Base-by-base conservation (phyloP, 53 echinoderm and acorn worm genomes). In the Echinarachnius parma region DNA sequence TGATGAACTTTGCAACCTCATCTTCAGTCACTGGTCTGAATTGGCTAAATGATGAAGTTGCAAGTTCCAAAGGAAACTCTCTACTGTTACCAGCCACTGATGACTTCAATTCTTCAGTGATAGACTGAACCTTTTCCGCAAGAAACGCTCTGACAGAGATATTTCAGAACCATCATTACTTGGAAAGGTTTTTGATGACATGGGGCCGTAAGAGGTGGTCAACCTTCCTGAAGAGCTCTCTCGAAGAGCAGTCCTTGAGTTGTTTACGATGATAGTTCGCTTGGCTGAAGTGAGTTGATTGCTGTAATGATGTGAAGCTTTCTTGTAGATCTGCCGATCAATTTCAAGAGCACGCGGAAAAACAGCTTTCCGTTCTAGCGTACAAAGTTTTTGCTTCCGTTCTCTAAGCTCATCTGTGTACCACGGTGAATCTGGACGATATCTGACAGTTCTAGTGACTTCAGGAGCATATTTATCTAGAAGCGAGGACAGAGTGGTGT, bases 261-360 rank as follows among this genome's bases (percentile, higher is more conserved):
- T n/a, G n/a, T n/a, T n/a, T n/a, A n/a, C n/a, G n/a, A n/a, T n/a
- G n/a, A n/a, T n/a, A n/a, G 22, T 62, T 62, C 11, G 31, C 39
- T 62, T 62, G 42, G 24, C 62, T 9, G 33, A 62, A 23, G 62
- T 62, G 62, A 62, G 35, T 62, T 36, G 4, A 21, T 36, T 5
- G 11, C 33, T 36, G 7, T 39, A 62, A 21, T 62, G 39, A 62
- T 39, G 62, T 0, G 62, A 62, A 23, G 62, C 60, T 62, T 39
- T 36, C 62, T 34, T 62, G 62, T 62, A 62, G 35, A 62, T 18
- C 62, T 62, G 35, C 4, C 37, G 5, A 60, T 61, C 42, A 22
- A 61, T 22, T 61, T 36, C 34, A 36, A 34, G 37, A 61, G 35
- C 34, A 61, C 33, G 23, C 33, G 61, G 23, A n/a, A n/a, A n/a